Percentiles rank a stretch among this genome's conserved stretches.
These are phyloP conservation scores for Pectinophora gossypiella DNA, from an alignment of 1,140 invertebrate species.

Conservation along the genomic window DNA sequence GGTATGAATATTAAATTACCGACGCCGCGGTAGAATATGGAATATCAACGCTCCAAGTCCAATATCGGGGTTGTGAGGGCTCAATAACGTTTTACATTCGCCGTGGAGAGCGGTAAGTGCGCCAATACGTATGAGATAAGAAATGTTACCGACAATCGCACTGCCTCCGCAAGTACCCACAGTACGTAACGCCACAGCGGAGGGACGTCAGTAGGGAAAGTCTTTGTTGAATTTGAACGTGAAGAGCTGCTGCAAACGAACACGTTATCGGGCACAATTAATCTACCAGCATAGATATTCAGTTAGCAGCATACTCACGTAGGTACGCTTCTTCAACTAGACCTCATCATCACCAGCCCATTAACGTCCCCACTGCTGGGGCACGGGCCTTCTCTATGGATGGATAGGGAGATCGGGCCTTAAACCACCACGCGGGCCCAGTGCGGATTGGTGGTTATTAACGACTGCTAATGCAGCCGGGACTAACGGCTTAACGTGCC, in stretches of 20 bases:
- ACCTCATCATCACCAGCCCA: too few species aligned
- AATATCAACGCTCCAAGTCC: slow-evolving; percentile 28
- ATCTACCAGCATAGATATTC: too few species aligned
- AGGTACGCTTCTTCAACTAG: too few species aligned
- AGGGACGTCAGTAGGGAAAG: background rate
- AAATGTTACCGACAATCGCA: slow-evolving; percentile 33
- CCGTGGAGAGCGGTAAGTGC: slow-evolving; percentile 26
- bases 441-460: too few species aligned
- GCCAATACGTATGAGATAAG: slow-evolving; percentile 37
- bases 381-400: too few species aligned
- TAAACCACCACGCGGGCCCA: too few species aligned
- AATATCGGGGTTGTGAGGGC: slow-evolving; percentile 28
- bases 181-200: slow-evolving; percentile 16
- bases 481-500: too few species aligned
- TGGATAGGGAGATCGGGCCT: too few species aligned
- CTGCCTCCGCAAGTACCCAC: slow-evolving; percentile 16
- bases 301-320: too few species aligned
- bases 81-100: slow-evolving; percentile 35
- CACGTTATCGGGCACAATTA: too few species aligned
- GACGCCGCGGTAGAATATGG: slow-evolving; percentile 11
- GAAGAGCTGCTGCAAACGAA: background rate
- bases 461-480: too few species aligned
- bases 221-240: background rate
- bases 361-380: too few species aligned
- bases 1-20: slow-evolving; percentile 25